A percentile compares a stretch with the other conserved stretches of the same genome.
These are phyloP conservation scores for Dicyrtomina minuta DNA, from an alignment of 2,888 invertebrate species.

Conservation along the genomic window DNA sequence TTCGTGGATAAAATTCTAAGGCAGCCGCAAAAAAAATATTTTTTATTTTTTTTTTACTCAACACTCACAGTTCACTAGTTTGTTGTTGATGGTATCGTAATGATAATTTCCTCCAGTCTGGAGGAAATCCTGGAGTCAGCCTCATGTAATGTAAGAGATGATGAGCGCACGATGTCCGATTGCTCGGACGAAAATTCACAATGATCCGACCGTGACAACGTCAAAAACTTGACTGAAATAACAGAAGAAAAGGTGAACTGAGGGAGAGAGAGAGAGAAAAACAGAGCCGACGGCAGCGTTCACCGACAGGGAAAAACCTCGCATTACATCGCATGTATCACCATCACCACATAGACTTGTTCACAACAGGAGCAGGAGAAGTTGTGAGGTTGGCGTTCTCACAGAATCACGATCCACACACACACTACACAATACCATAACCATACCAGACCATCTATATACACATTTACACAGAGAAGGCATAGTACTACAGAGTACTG, in stretches of 20 bases:
- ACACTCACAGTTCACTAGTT: no score
- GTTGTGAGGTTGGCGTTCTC: not conserved
- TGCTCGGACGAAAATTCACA: conserved; percentile 18
- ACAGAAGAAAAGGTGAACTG: not conserved
- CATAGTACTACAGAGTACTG: no score
- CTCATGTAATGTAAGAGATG: conserved; percentile 6
- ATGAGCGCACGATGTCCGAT: conserved; percentile 20
- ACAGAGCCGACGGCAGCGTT: conserved; percentile 7
- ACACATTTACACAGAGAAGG: no score
- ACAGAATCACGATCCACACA: not conserved
- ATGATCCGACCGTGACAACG: conserved; percentile 24
- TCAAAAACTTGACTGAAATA: conserved; percentile 28
- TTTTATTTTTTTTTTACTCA: no score
- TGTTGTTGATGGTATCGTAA: not conserved
- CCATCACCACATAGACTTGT: no score
- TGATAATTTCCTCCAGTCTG: not conserved
- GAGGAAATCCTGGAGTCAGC: not conserved
- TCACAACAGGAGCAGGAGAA: not conserved
- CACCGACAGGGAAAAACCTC: conserved; percentile 23
- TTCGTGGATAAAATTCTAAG: no score
- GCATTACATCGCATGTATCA: conserved; percentile 11
- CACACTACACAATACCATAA: not conserved
- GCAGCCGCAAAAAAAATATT: no score
- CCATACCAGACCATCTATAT: no score
- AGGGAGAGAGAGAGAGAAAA: not conserved